A percentile compares a stretch with the other conserved stretches of the same genome.
These are phyloP conservation scores for Spinus pinus DNA, from an alignment of 2,797 vertebrate species.

Conservation along the genomic window DNA sequence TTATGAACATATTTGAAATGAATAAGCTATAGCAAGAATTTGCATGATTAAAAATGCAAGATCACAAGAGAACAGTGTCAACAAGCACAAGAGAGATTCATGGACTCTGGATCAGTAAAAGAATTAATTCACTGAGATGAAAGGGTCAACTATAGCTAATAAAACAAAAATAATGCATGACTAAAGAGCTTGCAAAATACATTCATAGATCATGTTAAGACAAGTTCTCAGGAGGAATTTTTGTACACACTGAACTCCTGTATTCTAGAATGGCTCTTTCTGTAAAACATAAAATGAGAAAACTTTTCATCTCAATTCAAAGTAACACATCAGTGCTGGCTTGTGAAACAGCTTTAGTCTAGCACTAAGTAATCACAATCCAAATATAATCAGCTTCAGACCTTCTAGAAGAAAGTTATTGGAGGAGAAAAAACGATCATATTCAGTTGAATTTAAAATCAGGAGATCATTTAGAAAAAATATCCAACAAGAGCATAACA, in stretches of 20 bases:
- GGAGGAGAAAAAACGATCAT: not conserved
- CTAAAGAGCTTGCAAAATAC: constrained; percentile 12
- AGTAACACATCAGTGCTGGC: not conserved
- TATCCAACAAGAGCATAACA: not conserved
- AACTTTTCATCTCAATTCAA: not conserved
- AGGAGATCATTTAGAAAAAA: not conserved
- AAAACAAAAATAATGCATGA: constrained; percentile 9
- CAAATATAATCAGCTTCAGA: not conserved
- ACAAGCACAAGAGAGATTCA: not conserved
- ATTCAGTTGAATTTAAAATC: not conserved
- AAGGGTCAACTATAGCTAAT: not conserved
- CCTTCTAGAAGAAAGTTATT: not conserved
- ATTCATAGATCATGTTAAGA: not conserved
- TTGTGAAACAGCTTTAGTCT: not conserved
- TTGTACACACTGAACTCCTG: not conserved
- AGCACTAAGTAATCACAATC: not conserved
- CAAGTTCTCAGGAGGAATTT: not conserved
- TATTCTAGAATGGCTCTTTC: not conserved
- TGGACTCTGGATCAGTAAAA: not conserved
- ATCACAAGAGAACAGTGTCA: not conserved
- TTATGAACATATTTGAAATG: not conserved
- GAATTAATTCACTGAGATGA: constrained; percentile 1
- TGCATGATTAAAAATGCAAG: not conserved
- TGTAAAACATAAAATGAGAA: not conserved
- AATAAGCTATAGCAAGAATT: not conserved